These are phyloP conservation scores for Oceanites oceanicus DNA, from an alignment of 2,113 vertebrate genomes.

Conservation along the genomic window DNA sequence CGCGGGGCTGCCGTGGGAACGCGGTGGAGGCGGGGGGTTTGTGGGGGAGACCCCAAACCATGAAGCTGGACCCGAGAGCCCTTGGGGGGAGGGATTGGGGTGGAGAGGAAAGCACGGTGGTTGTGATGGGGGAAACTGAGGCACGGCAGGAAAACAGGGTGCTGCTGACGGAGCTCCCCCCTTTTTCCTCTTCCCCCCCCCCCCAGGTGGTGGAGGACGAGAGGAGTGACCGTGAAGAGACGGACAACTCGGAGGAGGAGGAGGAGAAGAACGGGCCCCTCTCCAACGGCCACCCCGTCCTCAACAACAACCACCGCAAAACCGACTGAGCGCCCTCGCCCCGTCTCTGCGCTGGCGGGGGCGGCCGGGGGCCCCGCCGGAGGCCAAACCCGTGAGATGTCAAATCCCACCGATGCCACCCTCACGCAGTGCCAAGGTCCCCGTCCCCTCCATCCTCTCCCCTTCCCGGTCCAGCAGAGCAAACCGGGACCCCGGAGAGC, in stretches of 20 bases:
- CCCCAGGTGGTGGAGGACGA: conserved; percentile 84
- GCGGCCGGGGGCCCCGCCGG: background rate
- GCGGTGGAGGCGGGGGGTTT: background rate
- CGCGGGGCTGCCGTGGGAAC: rapidly evolving
- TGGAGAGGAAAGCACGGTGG: rapidly evolving
- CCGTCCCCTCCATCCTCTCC: background rate
- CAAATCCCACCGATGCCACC: background rate
- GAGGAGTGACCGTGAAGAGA: conserved; percentile 91
- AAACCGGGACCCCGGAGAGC: background rate
- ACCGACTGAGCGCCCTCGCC: conserved; percentile 63
- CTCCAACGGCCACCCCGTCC: conserved; percentile 81
- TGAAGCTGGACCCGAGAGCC: rapidly evolving
- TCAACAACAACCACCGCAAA: conserved; percentile 91
- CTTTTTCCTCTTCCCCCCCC: background rate
- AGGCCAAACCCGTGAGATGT: background rate
- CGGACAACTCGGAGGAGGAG: conserved; percentile 85
- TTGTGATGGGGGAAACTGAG: background rate
- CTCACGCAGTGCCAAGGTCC: background rate
- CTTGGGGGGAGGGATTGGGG: background rate
- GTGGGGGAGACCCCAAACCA: background rate
- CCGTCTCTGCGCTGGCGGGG: background rate
- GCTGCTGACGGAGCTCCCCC: no score
- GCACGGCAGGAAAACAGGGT: rapidly evolving
- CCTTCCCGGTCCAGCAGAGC: background rate
- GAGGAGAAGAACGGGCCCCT: conserved; percentile 79